Conservation (phyloP, 1,140 invertebrate genomes). For the Frieseomelitta varia region DNA sequence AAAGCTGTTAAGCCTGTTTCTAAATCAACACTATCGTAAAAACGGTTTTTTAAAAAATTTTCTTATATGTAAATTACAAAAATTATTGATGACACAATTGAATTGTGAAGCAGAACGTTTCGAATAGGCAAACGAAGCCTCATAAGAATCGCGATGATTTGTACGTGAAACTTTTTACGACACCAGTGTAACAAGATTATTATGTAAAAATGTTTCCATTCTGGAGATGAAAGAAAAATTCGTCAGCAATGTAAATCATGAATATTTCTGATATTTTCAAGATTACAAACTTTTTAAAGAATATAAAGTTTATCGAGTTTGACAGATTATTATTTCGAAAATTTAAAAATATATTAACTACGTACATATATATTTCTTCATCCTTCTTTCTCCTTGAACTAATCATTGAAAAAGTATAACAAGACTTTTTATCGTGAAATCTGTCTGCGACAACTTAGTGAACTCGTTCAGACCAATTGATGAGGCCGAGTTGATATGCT, state of each 20-base stretch:
- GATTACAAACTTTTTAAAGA: not conserved
- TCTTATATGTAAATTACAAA: no score
- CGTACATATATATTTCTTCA: not conserved
- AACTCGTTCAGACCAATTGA: slow-evolving; percentile 17
- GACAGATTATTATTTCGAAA: not conserved
- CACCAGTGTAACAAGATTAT: not conserved
- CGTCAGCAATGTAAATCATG: not conserved
- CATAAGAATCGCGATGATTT: slow-evolving; percentile 2
- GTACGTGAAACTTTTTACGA: not conserved
- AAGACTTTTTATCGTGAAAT: not conserved
- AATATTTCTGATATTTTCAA: not conserved
- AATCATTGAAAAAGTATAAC: not conserved
- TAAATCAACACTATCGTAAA: no score
- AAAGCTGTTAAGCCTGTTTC: no score
- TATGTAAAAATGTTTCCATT: not conserved
- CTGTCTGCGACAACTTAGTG: not conserved
- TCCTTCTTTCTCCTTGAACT: not conserved
- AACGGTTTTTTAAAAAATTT: no score
- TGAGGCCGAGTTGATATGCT: slow-evolving; percentile 10
- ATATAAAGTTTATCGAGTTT: not conserved
- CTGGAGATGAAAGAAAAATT: not conserved
- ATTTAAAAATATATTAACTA: not conserved
- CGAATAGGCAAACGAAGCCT: not conserved
- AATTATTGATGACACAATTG: slow-evolving; percentile 3
- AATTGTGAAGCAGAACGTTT: not conserved